phyloP scores from a whole-genome alignment of 2,888 invertebrate genomes.

The Fabriciana adippe region DNA sequence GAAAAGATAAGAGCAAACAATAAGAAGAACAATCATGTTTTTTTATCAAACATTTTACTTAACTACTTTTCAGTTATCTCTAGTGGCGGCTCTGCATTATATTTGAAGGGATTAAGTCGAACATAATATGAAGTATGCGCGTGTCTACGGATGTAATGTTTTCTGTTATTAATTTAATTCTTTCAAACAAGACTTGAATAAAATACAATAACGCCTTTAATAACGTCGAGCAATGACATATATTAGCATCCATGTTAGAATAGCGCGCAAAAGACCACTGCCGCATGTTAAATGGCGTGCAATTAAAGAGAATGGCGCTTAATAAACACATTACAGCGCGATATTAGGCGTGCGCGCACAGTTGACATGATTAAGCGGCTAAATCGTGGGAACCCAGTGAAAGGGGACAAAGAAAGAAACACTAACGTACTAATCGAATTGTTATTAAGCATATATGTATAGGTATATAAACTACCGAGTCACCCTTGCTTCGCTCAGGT shows the following conservation, averaged over 20 bases:
- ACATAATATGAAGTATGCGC: too few species aligned
- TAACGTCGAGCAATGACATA: slow-evolving; percentile 26
- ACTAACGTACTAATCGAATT: slow-evolving; percentile 41
- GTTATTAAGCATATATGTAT: too few species aligned
- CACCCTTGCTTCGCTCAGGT: too few species aligned
- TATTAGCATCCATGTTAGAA: slow-evolving; percentile 59
- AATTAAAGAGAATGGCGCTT: slow-evolving; percentile 76
- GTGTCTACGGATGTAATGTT: too few species aligned
- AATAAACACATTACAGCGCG: slow-evolving; percentile 79
- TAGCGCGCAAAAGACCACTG: slow-evolving; percentile 67
- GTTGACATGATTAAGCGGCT: slow-evolving; percentile 70
- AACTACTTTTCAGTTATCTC: too few species aligned
- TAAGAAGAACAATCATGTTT: too few species aligned
- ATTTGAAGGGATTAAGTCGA: too few species aligned
- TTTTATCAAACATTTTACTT: too few species aligned
- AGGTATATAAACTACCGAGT: too few species aligned
- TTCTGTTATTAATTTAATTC: too few species aligned
- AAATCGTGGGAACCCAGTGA: slow-evolving; percentile 74
- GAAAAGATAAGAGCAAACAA: too few species aligned
- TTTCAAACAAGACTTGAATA: neutral
- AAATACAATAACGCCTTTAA: neutral
- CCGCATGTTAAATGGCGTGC: slow-evolving; percentile 74
- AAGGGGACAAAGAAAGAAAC: slow-evolving; percentile 57
- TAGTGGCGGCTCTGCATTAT: too few species aligned
- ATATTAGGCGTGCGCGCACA: slow-evolving; percentile 75